These are phyloP conservation scores for Euura lappo DNA, from an alignment of 1,140 invertebrate species.

Conservation along the genomic window DNA sequence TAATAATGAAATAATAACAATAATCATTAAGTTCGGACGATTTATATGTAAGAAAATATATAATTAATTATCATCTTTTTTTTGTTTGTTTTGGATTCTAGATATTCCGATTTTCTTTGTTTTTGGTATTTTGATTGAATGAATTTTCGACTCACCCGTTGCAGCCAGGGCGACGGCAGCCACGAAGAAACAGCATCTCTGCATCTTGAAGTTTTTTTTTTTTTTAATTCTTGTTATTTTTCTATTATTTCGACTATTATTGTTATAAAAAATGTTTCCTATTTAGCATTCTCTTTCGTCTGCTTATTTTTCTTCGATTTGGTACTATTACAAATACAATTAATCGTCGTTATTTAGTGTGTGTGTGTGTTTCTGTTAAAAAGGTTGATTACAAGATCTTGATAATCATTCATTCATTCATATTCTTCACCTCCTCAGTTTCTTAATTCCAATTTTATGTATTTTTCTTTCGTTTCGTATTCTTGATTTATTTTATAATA, in stretches of 20 bases:
- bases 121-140: no score
- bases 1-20: no score
- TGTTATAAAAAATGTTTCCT: not conserved
- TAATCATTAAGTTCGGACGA: no score
- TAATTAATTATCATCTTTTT: no score
- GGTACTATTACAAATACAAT: not conserved
- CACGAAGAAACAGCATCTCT: slow-evolving; percentile 54
- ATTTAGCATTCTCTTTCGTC: not conserved
- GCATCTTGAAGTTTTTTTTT: slow-evolving; percentile 47
- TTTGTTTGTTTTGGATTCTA: no score
- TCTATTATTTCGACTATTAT: not conserved
- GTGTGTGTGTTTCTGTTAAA: slow-evolving; percentile 11
- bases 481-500: no score
- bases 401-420: no score
- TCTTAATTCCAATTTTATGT: no score
- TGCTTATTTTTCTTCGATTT: not conserved
- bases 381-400: not conserved
- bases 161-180: slow-evolving; percentile 59
- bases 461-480: no score
- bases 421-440: no score
- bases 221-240: not conserved
- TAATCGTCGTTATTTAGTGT: slow-evolving; percentile 3
- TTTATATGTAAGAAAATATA: no score
- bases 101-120: no score
- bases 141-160: slow-evolving; percentile 48